These are phyloP conservation scores for Vanessa atalanta DNA, from an alignment of 1,140 invertebrate genomes.

Conservation along the genomic window DNA sequence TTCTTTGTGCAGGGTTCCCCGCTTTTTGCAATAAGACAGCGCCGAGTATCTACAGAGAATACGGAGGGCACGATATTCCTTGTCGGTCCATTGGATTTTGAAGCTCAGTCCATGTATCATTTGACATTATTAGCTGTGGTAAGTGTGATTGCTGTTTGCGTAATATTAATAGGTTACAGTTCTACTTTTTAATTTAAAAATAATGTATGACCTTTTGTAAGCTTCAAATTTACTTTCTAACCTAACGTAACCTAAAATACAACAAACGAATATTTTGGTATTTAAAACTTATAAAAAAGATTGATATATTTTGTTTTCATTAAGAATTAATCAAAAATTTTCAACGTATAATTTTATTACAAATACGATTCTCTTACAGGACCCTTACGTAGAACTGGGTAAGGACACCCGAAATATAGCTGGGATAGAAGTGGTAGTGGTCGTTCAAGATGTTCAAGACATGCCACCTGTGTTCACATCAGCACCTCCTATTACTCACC, in stretches of 20 bases:
- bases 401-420: slow-evolving; percentile 93
- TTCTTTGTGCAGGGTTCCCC: slow-evolving; percentile 81
- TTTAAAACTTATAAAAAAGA: too few relatives aligned
- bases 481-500: slow-evolving; percentile 89
- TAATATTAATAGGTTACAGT: too few relatives aligned
- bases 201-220: too few relatives aligned
- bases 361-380: slow-evolving; percentile 79
- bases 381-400: slow-evolving; percentile 89
- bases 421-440: slow-evolving; percentile 88
- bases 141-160: slow-evolving; percentile 57
- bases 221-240: too few relatives aligned
- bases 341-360: too few relatives aligned
- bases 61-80: slow-evolving; percentile 89
- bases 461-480: slow-evolving; percentile 91
- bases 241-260: too few relatives aligned
- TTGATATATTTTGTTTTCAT: too few relatives aligned
- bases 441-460: slow-evolving; percentile 92
- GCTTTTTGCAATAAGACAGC: slow-evolving; percentile 88
- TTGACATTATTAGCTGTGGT: slow-evolving; percentile 91
- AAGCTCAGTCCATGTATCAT: slow-evolving; percentile 91
- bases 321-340: too few relatives aligned
- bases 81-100: slow-evolving; percentile 89
- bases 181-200: too few relatives aligned
- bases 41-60: slow-evolving; percentile 86
- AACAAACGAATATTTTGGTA: too few relatives aligned